Percentiles rank a stretch among this genome's conserved stretches.
Conservation (phyloP, 1,140 invertebrate genomes). For the Palaemon carinicauda region DNA sequence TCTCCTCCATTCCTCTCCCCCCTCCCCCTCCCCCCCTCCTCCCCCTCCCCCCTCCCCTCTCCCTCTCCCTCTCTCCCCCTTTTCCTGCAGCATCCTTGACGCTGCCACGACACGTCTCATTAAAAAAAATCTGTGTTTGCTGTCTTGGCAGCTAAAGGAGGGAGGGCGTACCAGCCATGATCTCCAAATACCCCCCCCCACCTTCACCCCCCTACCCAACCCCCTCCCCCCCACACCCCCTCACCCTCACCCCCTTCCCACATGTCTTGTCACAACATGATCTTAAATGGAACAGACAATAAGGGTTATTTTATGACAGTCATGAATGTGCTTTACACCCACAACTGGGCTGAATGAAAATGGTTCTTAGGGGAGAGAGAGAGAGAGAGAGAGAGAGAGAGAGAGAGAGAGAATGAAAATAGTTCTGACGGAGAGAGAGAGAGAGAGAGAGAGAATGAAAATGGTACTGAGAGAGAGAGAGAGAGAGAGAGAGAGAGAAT, state of each 20-base stretch:
- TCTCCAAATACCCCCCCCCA: not conserved
- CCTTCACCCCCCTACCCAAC: not conserved
- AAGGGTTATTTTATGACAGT: too few species aligned
- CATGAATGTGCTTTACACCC: not conserved
- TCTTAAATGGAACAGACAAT: too few species aligned
- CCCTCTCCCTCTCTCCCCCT: not conserved
- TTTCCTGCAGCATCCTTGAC: too few species aligned
- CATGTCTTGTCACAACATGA: not conserved
- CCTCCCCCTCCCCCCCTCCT: not conserved
- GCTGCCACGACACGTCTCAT: conserved; percentile 1
- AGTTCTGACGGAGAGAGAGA: not conserved
- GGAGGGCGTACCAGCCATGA: not conserved
- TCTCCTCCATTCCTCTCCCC: too few species aligned
- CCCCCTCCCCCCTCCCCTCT: not conserved
- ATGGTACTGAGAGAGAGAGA: not conserved
- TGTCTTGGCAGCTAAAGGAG: conserved; percentile 7
- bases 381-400: not conserved
- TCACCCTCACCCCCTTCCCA: not conserved
- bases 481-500: too few species aligned
- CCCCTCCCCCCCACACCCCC: not conserved
- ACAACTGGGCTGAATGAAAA: not conserved
- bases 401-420: not conserved
- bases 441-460: not conserved
- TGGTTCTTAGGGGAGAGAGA: not conserved
- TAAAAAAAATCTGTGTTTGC: conserved; percentile 33